Evolutionary conservation across 2,797 vertebrate species (phyloP).

Genomic region (Eulemur coronatus): DNA sequence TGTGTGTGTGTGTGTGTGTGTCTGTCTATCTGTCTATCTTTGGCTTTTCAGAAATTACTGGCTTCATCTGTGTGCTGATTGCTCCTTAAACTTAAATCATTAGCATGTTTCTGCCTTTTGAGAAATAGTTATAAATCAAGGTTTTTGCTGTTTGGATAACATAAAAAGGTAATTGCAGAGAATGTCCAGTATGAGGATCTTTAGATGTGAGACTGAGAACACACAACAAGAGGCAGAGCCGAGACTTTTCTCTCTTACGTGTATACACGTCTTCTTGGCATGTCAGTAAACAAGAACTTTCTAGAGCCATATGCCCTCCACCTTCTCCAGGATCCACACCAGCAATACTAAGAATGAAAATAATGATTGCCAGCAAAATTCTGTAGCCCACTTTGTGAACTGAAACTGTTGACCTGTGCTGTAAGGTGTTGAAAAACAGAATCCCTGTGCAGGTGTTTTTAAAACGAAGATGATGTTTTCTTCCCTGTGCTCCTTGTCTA

Average conservation of each 20-base stretch:
- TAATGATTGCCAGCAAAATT: not conserved
- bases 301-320: not conserved
- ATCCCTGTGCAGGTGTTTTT: not conserved
- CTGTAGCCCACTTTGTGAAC: not conserved
- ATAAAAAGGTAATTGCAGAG: not conserved
- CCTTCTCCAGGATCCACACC: not conserved
- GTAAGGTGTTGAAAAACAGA: not conserved
- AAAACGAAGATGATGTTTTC: not conserved
- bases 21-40: not conserved
- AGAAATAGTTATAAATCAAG: not conserved
- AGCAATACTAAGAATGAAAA: not conserved
- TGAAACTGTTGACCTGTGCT: not conserved
- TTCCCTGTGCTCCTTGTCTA: not conserved
- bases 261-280: not conserved
- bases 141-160: not conserved
- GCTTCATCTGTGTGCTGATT: not conserved
- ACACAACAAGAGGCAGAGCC: not conserved
- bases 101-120: not conserved
- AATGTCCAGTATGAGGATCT: not conserved
- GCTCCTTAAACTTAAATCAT: not conserved
- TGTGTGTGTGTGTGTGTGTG: not conserved
- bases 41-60: not conserved
- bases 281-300: not conserved
- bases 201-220: not conserved
- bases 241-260: not conserved